Evolutionary conservation across 2,797 vertebrate genomes (phyloP), one percentile per base, ranked within the genome.

Genomic region (Gorsachius magnificus): DNA sequence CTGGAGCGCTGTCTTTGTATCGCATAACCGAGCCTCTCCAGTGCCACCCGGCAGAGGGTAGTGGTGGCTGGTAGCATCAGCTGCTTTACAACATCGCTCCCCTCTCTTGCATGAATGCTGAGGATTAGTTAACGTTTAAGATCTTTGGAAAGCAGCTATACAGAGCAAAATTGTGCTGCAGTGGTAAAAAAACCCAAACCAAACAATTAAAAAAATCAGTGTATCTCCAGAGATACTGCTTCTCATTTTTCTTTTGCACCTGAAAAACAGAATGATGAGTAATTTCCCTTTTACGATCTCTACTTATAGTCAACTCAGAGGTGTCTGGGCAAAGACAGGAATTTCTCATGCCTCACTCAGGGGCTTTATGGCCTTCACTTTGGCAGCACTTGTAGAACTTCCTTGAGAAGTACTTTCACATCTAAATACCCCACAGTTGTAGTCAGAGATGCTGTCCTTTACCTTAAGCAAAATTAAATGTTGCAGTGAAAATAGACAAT

Each of bases 321-420:
- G 11, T 92, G 84, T 78, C 78, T 89, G 79, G 91, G 75, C 89
- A 84, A 96, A 93, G 79, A 88, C 88, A 70, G 92, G 38, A 60
- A 69, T 94, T 97, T 96, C 95, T 97, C 28, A 20, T 96, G 89
- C 87, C 95, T 97, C 5, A 0, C 90, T 95, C 83, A 92, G 79
- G 89, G 97, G 83, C 87, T 97, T 97, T 97, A 95, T 95, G 94
- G 90, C 54, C 77, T 96, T 97, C 79, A 95, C 96, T 97, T 95
- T 87, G 94, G 74, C 82, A 96, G 70, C n/a, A 83, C 83, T 97
- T 96, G 93, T 90, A 97, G 96, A 96, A 95, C 93, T 96, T 97
- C 88, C 83, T 94, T 82, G 83, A 58, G 29, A 87, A 85, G 88
- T 89, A 78, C 90, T 97, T 97, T 88, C 72, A 70, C 90, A 80